These are phyloP conservation scores for Limnephilus rhombicus DNA, from an alignment of 2,888 invertebrate genomes.

Conservation along the genomic window DNA sequence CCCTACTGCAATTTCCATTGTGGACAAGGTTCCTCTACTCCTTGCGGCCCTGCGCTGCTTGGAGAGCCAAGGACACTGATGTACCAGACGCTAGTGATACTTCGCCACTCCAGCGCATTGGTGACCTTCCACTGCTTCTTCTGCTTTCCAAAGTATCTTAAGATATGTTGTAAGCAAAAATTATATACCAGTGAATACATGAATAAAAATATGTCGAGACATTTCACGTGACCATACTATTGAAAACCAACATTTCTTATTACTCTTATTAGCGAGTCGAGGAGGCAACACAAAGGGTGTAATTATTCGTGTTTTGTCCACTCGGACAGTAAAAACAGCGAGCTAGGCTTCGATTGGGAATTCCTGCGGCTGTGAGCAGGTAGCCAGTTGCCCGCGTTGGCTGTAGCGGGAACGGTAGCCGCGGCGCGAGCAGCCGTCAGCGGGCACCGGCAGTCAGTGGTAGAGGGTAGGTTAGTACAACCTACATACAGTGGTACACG, in stretches of 20 bases:
- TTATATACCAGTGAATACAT: too few relatives aligned
- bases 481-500: conserved; percentile 5
- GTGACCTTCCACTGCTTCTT: too few relatives aligned
- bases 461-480: background rate
- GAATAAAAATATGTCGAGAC: background rate
- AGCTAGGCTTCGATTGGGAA: background rate
- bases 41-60: too few relatives aligned
- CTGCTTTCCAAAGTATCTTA: too few relatives aligned
- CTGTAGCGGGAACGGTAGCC: background rate
- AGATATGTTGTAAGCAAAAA: too few relatives aligned
- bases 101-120: too few relatives aligned
- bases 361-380: background rate
- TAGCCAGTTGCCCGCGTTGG: background rate
- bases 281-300: background rate
- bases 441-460: background rate
- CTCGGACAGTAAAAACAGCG: conserved; percentile 43
- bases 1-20: too few relatives aligned
- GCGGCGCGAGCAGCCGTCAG: background rate
- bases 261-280: background rate
- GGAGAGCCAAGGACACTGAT: too few relatives aligned
- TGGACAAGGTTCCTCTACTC: too few relatives aligned
- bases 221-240: background rate
- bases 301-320: conserved; percentile 46
- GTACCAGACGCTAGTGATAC: too few relatives aligned
- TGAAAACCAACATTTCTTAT: background rate